Evolutionary conservation across 2,888 invertebrate species (phyloP).

Genomic region (Cryptus armator): DNA sequence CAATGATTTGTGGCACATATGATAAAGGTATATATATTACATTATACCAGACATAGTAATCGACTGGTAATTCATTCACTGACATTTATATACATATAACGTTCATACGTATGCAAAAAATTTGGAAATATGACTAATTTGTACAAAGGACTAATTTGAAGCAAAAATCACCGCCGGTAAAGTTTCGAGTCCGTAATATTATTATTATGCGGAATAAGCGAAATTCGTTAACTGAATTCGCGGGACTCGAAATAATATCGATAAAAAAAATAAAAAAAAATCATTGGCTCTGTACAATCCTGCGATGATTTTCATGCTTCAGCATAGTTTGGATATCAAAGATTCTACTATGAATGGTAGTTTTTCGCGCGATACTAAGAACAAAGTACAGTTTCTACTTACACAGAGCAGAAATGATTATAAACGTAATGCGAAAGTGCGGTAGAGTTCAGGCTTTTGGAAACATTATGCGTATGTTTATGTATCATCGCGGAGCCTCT

Average conservation of each 20-base stretch:
- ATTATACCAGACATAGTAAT: conserved; percentile 23
- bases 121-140: conserved; percentile 67
- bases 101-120: conserved; percentile 59
- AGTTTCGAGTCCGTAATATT: conserved; percentile 23
- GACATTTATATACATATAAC: conserved; percentile 54
- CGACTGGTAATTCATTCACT: conserved; percentile 35
- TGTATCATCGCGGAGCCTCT: conserved; percentile 55
- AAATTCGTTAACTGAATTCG: not conserved
- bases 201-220: conserved; percentile 19
- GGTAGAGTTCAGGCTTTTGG: conserved; percentile 45
- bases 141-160: conserved; percentile 59
- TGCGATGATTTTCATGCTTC: conserved; percentile 38
- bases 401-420: conserved; percentile 14
- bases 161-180: conserved; percentile 1
- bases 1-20: conserved; percentile 56
- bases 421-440: conserved; percentile 53
- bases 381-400: conserved; percentile 48
- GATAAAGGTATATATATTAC: conserved; percentile 26
- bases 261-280: conserved; percentile 3
- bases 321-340: conserved; percentile 13
- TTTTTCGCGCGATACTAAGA: conserved; percentile 29
- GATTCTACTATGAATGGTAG: conserved; percentile 7
- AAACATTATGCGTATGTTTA: conserved; percentile 58
- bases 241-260: not conserved
- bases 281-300: not conserved